phyloP scores from a whole-genome alignment of 2,888 invertebrate genomes.

The Altica lythri region DNA sequence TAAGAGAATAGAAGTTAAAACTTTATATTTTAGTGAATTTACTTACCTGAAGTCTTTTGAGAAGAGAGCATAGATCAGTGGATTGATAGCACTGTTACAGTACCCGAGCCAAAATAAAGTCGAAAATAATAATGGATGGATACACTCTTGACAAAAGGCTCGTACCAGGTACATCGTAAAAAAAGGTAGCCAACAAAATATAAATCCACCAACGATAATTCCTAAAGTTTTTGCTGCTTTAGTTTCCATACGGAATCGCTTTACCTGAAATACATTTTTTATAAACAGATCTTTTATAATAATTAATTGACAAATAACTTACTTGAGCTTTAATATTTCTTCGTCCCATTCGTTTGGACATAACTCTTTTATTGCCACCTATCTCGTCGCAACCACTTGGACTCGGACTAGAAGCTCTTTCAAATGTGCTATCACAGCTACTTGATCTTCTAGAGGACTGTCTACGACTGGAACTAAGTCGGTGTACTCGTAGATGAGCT shows the following conservation, averaged over 20 bases:
- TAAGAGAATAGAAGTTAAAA: no score
- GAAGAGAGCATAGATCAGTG: constrained; percentile 92
- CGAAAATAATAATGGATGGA: constrained; percentile 83
- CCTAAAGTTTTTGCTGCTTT: constrained; percentile 96
- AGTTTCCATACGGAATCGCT: constrained; percentile 92
- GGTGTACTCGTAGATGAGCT: constrained; percentile 64
- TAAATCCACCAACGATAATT: constrained; percentile 96
- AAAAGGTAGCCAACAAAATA: constrained; percentile 96
- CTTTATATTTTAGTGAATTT: no score
- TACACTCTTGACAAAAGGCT: constrained; percentile 86
- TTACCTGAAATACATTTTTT: constrained; percentile 69
- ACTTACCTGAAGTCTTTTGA: constrained; percentile 86
- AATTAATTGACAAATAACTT: no score
- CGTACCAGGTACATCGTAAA: constrained; percentile 92
- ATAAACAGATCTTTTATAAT: no score
- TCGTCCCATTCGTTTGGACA: constrained; percentile 76
- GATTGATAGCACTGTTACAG: constrained; percentile 95
- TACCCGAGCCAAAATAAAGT: constrained; percentile 97
- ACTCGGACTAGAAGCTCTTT: constrained; percentile 58
- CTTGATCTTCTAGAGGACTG: constrained; percentile 57
- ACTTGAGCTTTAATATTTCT: constrained; percentile 85
- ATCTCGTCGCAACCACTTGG: constrained; percentile 55
- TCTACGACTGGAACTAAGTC: constrained; percentile 44
- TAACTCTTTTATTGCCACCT: constrained; percentile 54
- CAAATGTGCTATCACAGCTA: constrained; percentile 57